These are phyloP conservation scores for Limenitis camilla DNA, from an alignment of 2,888 invertebrate species.

Conservation along the genomic window DNA sequence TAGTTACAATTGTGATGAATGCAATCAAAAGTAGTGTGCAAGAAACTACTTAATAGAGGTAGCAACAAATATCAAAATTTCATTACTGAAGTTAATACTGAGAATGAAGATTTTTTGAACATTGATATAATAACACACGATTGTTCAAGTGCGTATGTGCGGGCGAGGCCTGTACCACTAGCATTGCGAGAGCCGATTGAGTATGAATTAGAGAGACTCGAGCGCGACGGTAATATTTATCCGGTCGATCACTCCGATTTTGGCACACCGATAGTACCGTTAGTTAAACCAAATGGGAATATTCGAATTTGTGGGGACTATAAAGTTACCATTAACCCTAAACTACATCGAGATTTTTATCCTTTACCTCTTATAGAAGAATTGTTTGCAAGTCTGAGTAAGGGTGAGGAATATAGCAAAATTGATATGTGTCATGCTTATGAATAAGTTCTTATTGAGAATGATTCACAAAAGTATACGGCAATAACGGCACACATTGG, in stretches of 20 bases:
- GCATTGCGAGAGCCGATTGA: conserved; percentile 19
- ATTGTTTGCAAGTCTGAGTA: no score
- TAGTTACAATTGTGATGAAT: conserved; percentile 32
- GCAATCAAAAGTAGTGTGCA: conserved; percentile 26
- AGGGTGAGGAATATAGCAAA: conserved; percentile 11
- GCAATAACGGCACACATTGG: no score
- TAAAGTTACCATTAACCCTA: conserved; percentile 28
- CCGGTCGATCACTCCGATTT: conserved; percentile 26
- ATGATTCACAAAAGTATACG: no score
- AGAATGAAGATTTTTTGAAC: no score
- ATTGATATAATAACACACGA: no score
- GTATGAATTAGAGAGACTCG: conserved; percentile 21
- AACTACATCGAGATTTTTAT: no score
- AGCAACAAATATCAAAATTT: no score
- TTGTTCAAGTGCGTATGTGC: conserved; percentile 10
- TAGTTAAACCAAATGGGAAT: conserved; percentile 22
- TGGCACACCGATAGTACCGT: conserved; percentile 29
- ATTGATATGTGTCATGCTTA: conserved; percentile 11
- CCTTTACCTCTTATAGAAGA: no score
- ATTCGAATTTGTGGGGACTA: conserved; percentile 30
- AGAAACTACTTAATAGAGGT: not conserved
- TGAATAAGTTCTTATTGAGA: no score
- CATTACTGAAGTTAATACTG: no score
- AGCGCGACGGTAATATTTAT: conserved; percentile 26
- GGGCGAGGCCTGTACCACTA: conserved; percentile 17